A percentile compares a stretch with the other conserved stretches of the same genome.
phyloP scores from a whole-genome alignment of 2,888 invertebrate species.

The Fissipunctia ypsillon region DNA sequence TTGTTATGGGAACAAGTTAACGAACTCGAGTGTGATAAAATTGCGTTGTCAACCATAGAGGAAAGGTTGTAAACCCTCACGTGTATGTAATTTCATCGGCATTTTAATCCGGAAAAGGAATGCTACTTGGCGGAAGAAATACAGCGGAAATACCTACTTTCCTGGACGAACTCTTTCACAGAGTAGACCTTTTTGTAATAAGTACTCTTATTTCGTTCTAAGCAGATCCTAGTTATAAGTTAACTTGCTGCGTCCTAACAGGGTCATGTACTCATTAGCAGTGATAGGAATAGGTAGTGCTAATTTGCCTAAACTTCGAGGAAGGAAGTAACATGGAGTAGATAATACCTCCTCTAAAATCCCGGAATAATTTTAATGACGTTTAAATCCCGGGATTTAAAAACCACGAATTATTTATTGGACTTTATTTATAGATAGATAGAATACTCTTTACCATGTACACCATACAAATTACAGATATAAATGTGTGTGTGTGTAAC shows the following conservation, averaged over 20 bases:
- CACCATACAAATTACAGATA: too few species aligned
- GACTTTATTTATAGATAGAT: too few species aligned
- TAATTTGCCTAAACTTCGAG: too few species aligned
- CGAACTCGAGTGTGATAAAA: constrained; percentile 2
- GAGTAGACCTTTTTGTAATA: background rate
- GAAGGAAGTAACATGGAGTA: too few species aligned
- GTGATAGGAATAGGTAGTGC: too few species aligned
- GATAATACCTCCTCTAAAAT: too few species aligned
- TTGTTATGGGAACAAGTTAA: background rate
- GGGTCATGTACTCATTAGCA: background rate
- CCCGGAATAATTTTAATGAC: too few species aligned
- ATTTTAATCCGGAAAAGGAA: background rate
- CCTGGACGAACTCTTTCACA: background rate
- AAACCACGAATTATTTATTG: too few species aligned
- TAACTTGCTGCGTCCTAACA: background rate
- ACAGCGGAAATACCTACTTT: background rate
- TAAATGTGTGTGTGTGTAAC: too few species aligned
- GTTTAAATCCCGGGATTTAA: too few species aligned
- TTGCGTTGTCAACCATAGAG: background rate
- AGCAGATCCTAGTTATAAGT: background rate
- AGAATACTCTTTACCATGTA: too few species aligned
- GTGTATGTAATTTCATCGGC: constrained; percentile 5
- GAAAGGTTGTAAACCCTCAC: background rate
- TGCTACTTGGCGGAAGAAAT: background rate
- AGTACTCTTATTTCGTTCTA: background rate